Percentiles rank a stretch among this genome's conserved stretches.
These are phyloP conservation scores for Synergus japonicus DNA, from an alignment of 2,888 invertebrate genomes.

Conservation along the genomic window DNA sequence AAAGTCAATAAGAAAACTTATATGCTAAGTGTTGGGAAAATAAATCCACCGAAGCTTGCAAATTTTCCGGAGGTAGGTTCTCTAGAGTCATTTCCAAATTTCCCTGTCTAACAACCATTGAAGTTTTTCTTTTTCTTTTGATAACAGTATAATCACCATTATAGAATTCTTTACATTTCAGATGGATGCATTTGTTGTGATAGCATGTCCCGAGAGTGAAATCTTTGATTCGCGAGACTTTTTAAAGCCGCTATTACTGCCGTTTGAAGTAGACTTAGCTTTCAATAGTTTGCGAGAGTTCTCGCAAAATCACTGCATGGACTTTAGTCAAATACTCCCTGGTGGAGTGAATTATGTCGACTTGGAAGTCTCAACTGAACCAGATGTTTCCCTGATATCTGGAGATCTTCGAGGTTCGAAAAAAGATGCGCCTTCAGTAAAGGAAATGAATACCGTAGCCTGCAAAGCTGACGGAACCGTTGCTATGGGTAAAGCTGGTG, in stretches of 20 bases:
- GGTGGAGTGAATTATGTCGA: conserved; percentile 80
- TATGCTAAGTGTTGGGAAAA: conserved; percentile 94
- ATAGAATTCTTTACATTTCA: conserved; percentile 71
- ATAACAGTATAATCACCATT: not conserved
- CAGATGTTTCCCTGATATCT: conserved; percentile 87
- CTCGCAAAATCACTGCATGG: conserved; percentile 82
- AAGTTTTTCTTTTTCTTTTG: not conserved
- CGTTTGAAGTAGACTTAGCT: conserved; percentile 94
- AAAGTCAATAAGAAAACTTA: conserved; percentile 91
- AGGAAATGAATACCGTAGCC: conserved; percentile 68
- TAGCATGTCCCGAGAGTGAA: conserved; percentile 95
- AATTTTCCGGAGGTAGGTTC: conserved; percentile 91
- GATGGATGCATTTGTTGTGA: conserved; percentile 94
- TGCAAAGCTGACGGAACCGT: conserved; percentile 71
- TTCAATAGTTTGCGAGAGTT: conserved; percentile 81
- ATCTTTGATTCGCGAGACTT: conserved; percentile 91
- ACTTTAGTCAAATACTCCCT: conserved; percentile 87
- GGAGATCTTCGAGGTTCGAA: conserved; percentile 82
- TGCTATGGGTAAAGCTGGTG: conserved; percentile 80
- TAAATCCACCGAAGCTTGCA: conserved; percentile 95
- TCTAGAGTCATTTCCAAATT: conserved; percentile 6
- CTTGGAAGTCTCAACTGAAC: conserved; percentile 70
- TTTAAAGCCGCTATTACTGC: conserved; percentile 93
- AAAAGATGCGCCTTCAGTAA: conserved; percentile 66
- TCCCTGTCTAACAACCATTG: not conserved